phyloP scores from a whole-genome alignment of 2,888 invertebrate species.

The Volucella inflata region DNA sequence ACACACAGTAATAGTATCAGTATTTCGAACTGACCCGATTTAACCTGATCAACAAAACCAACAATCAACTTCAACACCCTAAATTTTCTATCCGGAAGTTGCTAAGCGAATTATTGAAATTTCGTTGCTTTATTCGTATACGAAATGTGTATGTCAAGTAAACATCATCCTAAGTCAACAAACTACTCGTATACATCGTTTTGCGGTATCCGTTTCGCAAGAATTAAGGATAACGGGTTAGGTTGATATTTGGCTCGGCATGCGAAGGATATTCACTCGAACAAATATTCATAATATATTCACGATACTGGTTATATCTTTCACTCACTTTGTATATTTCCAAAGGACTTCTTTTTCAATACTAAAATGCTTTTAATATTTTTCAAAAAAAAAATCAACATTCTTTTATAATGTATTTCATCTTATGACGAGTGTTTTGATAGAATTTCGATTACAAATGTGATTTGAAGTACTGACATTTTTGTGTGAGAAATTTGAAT shows the following conservation, averaged over 20 bases:
- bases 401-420: background rate
- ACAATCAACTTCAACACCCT: background rate
- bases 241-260: background rate
- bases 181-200: background rate
- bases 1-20: background rate
- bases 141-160: background rate
- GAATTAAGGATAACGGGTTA: background rate
- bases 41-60: background rate
- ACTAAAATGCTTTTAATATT: background rate
- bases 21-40: background rate
- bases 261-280: background rate
- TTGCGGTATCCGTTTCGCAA: background rate
- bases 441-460: conserved; percentile 47
- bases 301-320: conserved; percentile 25
- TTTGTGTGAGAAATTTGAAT: background rate
- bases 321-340: conserved; percentile 11
- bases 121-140: conserved; percentile 3
- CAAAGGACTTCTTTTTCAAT: background rate
- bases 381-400: background rate
- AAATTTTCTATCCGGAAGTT: background rate
- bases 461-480: background rate
- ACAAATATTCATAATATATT: conserved; percentile 26
- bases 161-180: conserved; percentile 7
- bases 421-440: background rate
- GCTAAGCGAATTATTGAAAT: conserved; percentile 19